phyloP scores from a whole-genome alignment of 2,888 invertebrate species.

The Lasioglossum leucozonium region DNA sequence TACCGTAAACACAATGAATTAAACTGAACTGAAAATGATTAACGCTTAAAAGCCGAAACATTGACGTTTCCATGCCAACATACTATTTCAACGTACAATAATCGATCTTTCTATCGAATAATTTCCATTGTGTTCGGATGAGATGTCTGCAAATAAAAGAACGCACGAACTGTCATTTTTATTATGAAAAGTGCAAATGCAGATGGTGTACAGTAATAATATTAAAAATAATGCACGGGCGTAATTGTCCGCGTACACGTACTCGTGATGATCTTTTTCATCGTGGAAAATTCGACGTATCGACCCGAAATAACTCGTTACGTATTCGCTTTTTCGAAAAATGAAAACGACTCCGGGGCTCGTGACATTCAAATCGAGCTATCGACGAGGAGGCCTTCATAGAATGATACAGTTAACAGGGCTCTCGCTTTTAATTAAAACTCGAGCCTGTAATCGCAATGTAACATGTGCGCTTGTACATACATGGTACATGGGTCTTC shows the following conservation, averaged over 20 bases:
- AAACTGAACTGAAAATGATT: background rate
- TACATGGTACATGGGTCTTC: background rate
- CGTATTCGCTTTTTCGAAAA: background rate
- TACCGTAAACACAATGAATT: background rate
- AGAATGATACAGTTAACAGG: background rate
- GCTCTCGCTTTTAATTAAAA: background rate
- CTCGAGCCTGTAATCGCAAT: background rate
- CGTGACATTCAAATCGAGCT: background rate
- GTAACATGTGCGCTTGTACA: background rate
- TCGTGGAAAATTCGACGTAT: slow-evolving; percentile 31
- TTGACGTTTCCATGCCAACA: background rate
- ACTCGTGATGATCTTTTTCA: slow-evolving; percentile 7
- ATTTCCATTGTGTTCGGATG: background rate
- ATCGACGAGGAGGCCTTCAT: background rate
- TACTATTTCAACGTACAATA: background rate
- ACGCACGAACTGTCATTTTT: background rate
- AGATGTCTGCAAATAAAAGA: background rate
- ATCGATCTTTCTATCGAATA: too few relatives aligned
- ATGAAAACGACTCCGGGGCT: background rate
- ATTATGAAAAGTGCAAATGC: background rate
- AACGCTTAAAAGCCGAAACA: background rate
- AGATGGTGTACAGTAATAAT: background rate
- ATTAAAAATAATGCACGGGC: slow-evolving; percentile 32
- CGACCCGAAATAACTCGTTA: slow-evolving; percentile 16
- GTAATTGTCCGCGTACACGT: background rate